Percentiles rank a stretch among this genome's conserved stretches.
phyloP scores from a whole-genome alignment of 2,797 vertebrate genomes.

The Gastrophryne carolinensis region DNA sequence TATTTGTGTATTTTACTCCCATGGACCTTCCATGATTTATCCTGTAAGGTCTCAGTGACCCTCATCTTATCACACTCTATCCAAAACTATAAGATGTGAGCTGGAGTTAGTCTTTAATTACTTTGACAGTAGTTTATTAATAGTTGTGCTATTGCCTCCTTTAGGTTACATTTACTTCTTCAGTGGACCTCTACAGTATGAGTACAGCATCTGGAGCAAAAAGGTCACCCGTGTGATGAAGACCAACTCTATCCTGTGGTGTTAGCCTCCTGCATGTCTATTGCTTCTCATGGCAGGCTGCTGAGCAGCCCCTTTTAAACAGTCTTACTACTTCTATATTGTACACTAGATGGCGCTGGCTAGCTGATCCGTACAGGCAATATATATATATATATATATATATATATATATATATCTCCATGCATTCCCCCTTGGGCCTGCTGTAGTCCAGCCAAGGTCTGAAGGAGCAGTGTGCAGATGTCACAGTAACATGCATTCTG shows the following conservation, averaged over 20 bases:
- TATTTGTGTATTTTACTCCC: too few relatives aligned
- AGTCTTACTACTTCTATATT: not conserved
- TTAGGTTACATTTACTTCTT: constrained; percentile 89
- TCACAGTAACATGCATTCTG: too few relatives aligned
- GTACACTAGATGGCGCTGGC: not conserved
- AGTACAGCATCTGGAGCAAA: constrained; percentile 83
- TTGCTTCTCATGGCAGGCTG: constrained; percentile 44
- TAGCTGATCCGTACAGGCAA: constrained; percentile 2
- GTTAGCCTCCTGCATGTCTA: constrained; percentile 64
- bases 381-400: not conserved
- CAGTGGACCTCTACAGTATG: constrained; percentile 79
- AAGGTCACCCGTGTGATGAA: constrained; percentile 80
- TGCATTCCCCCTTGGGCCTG: too few relatives aligned
- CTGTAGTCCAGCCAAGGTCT: not conserved
- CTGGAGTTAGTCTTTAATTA: too few relatives aligned
- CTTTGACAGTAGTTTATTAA: not conserved
- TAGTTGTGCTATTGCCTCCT: not conserved
- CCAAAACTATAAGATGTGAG: too few relatives aligned
- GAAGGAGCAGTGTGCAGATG: not conserved
- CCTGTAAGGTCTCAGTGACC: too few relatives aligned
- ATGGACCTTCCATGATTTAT: too few relatives aligned
- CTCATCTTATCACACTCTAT: too few relatives aligned
- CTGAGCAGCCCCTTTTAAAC: constrained; percentile 47
- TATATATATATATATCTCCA: not conserved
- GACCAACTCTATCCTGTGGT: constrained; percentile 86